Base-by-base conservation (phyloP, 35 echinoderm and acorn worm species). In the Ophioderma brevispina region DNA sequence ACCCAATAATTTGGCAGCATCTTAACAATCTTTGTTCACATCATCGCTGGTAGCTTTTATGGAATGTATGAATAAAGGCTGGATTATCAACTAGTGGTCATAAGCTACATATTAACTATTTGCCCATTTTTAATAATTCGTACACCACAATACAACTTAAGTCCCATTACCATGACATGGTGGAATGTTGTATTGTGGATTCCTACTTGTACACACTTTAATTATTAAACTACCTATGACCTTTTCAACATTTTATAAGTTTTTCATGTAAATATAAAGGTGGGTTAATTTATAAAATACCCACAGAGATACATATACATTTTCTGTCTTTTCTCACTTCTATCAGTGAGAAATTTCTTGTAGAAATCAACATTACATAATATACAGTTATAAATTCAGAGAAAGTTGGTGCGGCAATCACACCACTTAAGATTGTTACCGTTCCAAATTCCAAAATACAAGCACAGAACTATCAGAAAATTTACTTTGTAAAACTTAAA, bases 261-360 rank as follows among this genome's bases (percentile, higher is more conserved):
- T 2, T 70, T 30, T 70, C n/a, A 25, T 70, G 59, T 70, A 70
- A 70, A 70, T 70, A 70, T 70, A 70, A 70, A 70, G 59, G 59
- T 70, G 59, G 59, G 59, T 70, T 70, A 70, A 70, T 70, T 70
- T 70, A 70, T 70, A 70, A 70, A 70, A 70, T 70, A 70, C 59
- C 59, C 59, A 70, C 59, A 70, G 28, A 70, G 5, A 70, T 70
- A 70, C 59, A 70, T 70, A 25, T 70, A 70, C 59, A 70, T 70
- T 25, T 30, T 25, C n/a, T 70, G 10, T 70, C 10, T 3, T 25
- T 70, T 30, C 4, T 30, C 15, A 13, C 59, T 13, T 25, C n/a
- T 70, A 70, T 46, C 4, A 46, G 17, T 46, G 41, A 46, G 28
- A 70, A 30, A 70, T 70, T 70, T 25, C n/a, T 70, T 70, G 59